Evolutionary conservation across 2,797 vertebrate species (phyloP), one percentile per base, ranked within the genome.

Genomic region (Babyrousa celebensis): DNA sequence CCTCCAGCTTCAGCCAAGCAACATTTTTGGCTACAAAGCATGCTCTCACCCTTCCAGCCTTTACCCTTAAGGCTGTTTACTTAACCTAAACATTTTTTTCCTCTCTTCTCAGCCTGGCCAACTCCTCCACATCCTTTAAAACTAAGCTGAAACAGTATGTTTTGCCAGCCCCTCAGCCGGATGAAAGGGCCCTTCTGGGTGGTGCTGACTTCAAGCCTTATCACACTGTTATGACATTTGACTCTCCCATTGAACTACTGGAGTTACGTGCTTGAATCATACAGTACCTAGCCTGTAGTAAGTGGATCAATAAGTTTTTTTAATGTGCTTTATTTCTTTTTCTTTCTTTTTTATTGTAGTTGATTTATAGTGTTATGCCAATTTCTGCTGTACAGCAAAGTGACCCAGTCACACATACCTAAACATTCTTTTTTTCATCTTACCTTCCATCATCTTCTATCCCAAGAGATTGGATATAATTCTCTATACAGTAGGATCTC

Each of bases 31-130:
- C 62, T 85, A 32, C 11, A 71, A 78, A 95, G 54, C 11, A 79
- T 1, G 1, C 4, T 16, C 12, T 84, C 10, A 54, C n/a, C 18
- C 68, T 72, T n/a, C 43, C 25, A 1, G 18, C 6, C 25, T 40
- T 93, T 72, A 20, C 43, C 7, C 9, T 79, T 72, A 4, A 74
- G 72, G 4, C 23, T 79, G 5, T 86, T 94, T 95, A 88, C 40
- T 89, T 75, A 87, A 79, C 3, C 63, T 20, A 65, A 65, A 40
- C 52, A 40, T 88, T 68, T 93, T 91, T 77, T 80, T 92, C 27
- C 23, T 63, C 0, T 56, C 5, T 40, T 87, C 80, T 93, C 72
- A 94, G 40, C 48, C 36, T 60, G 52, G 52, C 27, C 27, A 72
- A 71, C 48, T 83, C 71, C n/a, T 87, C 65, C 2, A 12, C 17